Conservation (phyloP, 2,888 invertebrate genomes). For the Hypena proboscidalis region DNA sequence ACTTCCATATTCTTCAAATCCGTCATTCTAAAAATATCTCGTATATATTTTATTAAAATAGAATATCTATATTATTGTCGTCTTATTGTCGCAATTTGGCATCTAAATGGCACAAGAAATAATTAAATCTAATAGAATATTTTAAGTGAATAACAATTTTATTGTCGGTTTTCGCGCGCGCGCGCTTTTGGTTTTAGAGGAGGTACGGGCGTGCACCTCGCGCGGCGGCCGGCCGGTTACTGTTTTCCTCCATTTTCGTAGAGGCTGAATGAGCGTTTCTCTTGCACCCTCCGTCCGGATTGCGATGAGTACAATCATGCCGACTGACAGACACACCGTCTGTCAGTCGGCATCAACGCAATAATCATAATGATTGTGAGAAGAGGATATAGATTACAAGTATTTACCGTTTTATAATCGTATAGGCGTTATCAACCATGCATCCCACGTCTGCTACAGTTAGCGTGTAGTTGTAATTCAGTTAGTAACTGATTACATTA, state of each 20-base stretch:
- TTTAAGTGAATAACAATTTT: conserved; percentile 42
- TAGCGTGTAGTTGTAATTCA: no score
- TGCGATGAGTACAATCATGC: conserved; percentile 26
- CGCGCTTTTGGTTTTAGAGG: conserved; percentile 42
- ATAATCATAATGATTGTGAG: not conserved
- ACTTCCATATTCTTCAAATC: conserved; percentile 74
- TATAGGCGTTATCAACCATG: no score
- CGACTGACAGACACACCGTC: conserved; percentile 13
- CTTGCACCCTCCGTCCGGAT: conserved; percentile 56
- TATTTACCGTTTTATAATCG: no score
- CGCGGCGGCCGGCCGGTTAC: conserved; percentile 70
- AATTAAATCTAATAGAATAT: conserved; percentile 38
- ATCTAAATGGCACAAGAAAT: conserved; percentile 45
- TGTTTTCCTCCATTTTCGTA: conserved; percentile 64
- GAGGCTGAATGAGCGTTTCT: conserved; percentile 64
- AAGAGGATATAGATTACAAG: conserved; percentile 1
- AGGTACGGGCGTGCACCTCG: conserved; percentile 53
- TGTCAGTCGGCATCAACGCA: conserved; percentile 23
- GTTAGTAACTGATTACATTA: no score
- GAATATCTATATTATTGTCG: conserved; percentile 36
- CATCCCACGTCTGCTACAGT: no score
- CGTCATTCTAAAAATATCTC: conserved; percentile 52
- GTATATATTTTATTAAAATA: conserved; percentile 39
- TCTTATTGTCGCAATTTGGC: conserved; percentile 60
- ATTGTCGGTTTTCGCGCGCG: conserved; percentile 65